Percentiles rank a stretch among this genome's conserved stretches.
phyloP scores from a whole-genome alignment of 2,797 vertebrate species.

The Poecilia velifera region DNA sequence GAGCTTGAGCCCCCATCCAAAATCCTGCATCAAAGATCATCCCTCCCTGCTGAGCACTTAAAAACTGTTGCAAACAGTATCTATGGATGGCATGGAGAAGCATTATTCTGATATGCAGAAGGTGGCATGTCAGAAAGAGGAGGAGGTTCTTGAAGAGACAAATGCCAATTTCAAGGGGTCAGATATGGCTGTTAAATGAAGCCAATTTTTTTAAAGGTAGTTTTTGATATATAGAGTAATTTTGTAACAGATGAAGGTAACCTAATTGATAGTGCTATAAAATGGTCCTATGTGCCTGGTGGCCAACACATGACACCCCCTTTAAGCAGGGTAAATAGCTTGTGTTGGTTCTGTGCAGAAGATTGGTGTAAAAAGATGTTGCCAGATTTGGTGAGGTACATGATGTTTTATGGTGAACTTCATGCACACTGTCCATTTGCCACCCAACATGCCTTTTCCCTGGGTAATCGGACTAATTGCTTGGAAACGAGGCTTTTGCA shows the following conservation, averaged over 20 bases:
- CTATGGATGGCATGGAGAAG: background rate
- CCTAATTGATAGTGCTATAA: background rate
- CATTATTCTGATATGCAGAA: background rate
- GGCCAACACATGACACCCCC: background rate
- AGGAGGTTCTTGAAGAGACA: background rate
- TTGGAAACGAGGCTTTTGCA: background rate
- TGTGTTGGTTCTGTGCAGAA: background rate
- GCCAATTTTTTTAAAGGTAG: background rate
- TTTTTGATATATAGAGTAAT: background rate
- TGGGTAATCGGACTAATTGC: constrained; percentile 25
- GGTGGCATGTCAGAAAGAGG: background rate
- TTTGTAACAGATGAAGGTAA: background rate
- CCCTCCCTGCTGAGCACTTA: background rate
- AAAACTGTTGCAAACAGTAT: background rate
- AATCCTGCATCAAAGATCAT: background rate
- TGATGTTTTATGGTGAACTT: background rate
- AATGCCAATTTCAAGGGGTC: background rate
- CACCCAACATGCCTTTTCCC: background rate
- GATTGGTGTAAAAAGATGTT: background rate
- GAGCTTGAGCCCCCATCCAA: background rate
- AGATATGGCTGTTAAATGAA: background rate
- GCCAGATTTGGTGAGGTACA: background rate
- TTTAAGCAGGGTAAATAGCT: background rate
- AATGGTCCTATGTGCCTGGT: background rate
- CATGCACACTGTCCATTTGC: background rate